Evolutionary conservation across 2,797 vertebrate species (phyloP), one percentile per base, ranked within the genome.

Genomic region (Anniella stebbinsi): DNA sequence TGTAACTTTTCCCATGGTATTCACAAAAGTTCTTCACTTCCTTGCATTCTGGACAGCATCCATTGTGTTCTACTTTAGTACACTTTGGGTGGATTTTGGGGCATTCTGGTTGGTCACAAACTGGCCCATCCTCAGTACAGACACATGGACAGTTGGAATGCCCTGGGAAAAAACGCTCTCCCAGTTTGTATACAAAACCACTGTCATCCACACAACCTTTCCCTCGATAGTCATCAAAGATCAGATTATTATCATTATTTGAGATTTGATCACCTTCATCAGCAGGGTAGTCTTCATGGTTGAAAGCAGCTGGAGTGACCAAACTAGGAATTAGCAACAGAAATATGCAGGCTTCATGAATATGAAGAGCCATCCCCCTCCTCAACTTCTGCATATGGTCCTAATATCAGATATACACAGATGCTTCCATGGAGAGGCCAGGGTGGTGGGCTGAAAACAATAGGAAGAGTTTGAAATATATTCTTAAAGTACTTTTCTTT

Each of bases 1-100:
- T 99, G 96, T 99, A 99, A 86, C 97, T 99, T 98, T 99, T 99
- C 94, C 98, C 98, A 93, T 98, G 98, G 96, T 99, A 99, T 98
- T 99, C 99, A 98, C 99, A 99, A 98, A 99, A 99, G 98, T 99
- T 99, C 97, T 98, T 99, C 95, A 99, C 98, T 97, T 99, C 99
- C 96, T 99, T 99, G 98, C 99, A 99, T 95, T 99, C 99, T 1
- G 99, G 99, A 96, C 99, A 99, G 96, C 99, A 99, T 95, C 99
- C 99, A 93, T 99, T 99, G 97, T 99, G 98, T 96, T 99, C 99
- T 97, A 99, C 99, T 97, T 99, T 99, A 95, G 99, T 99, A 97
- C 99, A 99, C 97, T 99, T 99, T 78, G 99, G 99, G 97, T 99
- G 99, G 95, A 99, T 99, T 97, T 98, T 98, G 69, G 99, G 99